Evolutionary conservation across 2,797 vertebrate genomes (phyloP).

Genomic region (Hephaestus fuliginosus): DNA sequence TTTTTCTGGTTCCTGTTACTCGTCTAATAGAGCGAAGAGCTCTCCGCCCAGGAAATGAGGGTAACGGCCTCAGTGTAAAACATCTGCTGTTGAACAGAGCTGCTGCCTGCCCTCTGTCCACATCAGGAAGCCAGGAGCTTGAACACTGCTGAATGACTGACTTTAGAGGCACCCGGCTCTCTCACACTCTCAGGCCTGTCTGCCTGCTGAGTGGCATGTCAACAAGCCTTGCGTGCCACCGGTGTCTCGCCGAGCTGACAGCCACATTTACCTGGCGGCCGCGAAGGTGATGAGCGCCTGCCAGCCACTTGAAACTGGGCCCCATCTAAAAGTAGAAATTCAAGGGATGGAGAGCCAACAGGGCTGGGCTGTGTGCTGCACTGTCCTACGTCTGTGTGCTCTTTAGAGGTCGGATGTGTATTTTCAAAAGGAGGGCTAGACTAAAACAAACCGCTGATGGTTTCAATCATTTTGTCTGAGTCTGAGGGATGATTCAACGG

Average conservation of each 20-base stretch:
- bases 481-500: conserved; percentile 58
- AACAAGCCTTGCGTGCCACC: conserved; percentile 64
- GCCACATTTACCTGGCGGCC: conserved; percentile 67
- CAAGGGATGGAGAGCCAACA: conserved; percentile 53
- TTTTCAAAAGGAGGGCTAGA: conserved; percentile 70
- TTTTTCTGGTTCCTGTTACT: conserved; percentile 85
- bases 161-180: conserved; percentile 43
- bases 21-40: conserved; percentile 80
- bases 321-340: conserved; percentile 66
- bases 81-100: conserved; percentile 81
- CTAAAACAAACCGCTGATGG: conserved; percentile 66
- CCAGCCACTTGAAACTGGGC: conserved; percentile 27
- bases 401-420: conserved; percentile 67
- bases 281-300: conserved; percentile 53
- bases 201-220: conserved; percentile 68
- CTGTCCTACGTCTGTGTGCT: conserved; percentile 44
- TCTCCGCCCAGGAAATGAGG: conserved; percentile 91
- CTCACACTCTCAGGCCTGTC: conserved; percentile 26
- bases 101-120: conserved; percentile 69
- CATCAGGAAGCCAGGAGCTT: conserved; percentile 67
- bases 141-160: conserved; percentile 49
- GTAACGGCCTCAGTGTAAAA: conserved; percentile 85
- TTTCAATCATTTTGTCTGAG: conserved; percentile 47
- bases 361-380: conserved; percentile 49
- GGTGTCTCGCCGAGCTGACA: conserved; percentile 56